These are phyloP conservation scores for Mythimna lalbum DNA, from an alignment of 2,888 invertebrate genomes.

Conservation along the genomic window DNA sequence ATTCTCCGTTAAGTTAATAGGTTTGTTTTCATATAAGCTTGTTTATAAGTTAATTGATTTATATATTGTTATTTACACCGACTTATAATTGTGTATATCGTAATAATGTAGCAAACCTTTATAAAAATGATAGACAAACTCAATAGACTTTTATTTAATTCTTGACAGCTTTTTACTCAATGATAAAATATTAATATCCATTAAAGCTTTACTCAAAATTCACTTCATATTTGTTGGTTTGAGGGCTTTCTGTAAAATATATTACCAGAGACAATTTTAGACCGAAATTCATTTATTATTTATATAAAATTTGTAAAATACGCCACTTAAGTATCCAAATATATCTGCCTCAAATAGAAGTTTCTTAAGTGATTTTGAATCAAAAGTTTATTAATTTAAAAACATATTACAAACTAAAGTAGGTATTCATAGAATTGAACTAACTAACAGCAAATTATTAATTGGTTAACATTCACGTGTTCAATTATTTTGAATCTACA, in stretches of 20 bases:
- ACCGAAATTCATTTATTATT: not conserved
- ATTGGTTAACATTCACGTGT: slow-evolving; percentile 1
- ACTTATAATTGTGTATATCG: not conserved
- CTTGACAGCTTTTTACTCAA: not conserved
- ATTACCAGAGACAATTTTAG: not conserved
- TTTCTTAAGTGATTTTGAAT: not conserved
- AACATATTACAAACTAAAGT: not conserved
- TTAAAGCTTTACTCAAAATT: not conserved
- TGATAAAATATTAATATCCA: not conserved
- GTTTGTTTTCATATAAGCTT: not conserved
- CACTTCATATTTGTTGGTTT: not conserved
- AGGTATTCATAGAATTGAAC: not conserved
- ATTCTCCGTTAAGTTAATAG: slow-evolving; percentile 16
- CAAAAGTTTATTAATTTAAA: not conserved
- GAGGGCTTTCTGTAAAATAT: not conserved
- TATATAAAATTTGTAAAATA: not conserved
- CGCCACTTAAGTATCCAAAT: not conserved
- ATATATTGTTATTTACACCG: not conserved
- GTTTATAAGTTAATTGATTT: not conserved
- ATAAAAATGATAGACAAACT: no score
- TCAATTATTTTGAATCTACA: not conserved
- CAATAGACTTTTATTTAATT: no score
- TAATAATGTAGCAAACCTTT: no score
- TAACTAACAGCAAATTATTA: slow-evolving; percentile 11
- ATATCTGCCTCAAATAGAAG: not conserved